Base-by-base conservation (phyloP, 1,140 invertebrate species). In the Holotrichia oblita region DNA sequence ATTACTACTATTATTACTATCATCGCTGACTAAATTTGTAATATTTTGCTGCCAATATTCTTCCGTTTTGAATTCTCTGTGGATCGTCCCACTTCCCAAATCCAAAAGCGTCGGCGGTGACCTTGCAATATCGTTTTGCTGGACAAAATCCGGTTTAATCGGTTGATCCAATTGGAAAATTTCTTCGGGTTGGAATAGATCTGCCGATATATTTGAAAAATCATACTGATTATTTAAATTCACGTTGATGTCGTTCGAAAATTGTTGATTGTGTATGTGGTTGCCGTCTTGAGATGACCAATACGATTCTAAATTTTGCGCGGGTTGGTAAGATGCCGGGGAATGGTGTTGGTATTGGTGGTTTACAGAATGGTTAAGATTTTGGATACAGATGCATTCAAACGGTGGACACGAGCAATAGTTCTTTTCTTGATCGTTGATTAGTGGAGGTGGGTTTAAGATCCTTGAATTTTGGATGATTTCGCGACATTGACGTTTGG, bases 141-240 rank as follows among this genome's bases (percentile, higher is more conserved):
- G 77, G 7, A 81, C 76, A 77, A 90, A 92, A 78, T 93, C 91
- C 0, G 91, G 87, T 80, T 92, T 88, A n/a, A 94, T 88, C 0
- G 93, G 93, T 83, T 94, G 93, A 79, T 94, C 93, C 44, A 94
- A 83, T 84, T 94, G 93, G 83, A 94, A 94, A 72, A 94, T 93
- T 85, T 94, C 92, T 83, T 94, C 93, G 0, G 93, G 92, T 81
- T 94, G 93, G 83, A 94, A 94, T n/a, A 93, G 88, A 81, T 94
- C 93, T 8, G 90, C 89, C 0, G 89, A 87, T 73, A 92, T 90
- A 3, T 90, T 86, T 0, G 89, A 85, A 44, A 91, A 90, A 64
- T 91, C 89, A 55, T 87, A 87, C 22, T 85, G 83, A 40, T 78
- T 75, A 73, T 81, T 83, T 4, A 80, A 40, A 34, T 74, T 77